Base-by-base conservation (phyloP, 2,113 vertebrate genomes). In the Microcebus tavaratra region DNA sequence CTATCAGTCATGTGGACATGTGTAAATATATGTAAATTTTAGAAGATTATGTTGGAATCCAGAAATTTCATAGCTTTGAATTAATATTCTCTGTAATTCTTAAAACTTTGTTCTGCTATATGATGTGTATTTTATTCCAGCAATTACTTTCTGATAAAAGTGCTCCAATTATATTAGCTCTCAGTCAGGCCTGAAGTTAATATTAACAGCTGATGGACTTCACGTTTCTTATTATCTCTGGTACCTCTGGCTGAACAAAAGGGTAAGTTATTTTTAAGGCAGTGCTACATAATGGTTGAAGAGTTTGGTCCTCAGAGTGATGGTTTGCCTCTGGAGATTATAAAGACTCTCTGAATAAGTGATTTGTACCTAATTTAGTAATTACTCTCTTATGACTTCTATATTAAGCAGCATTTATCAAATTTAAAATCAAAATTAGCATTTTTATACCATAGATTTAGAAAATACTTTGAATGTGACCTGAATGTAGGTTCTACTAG, bases 21-120 rank as follows among this genome's bases (percentile, higher is more conserved):
- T 8, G 34, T 25, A 87, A 84, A 80, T 55, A 45, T 20, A 67
- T 15, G 20, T 50, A 61, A 42, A 72, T 55, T 93, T 94, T 81
- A 48, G 73, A 95, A 87, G n/a, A 50, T 42, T 81, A 84, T 65
- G 10, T 68, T 83, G 50, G 31, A 93, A 94, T 65, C 73, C 36
- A 83, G 2, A 95, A 95, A 34, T 63, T 45, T 85, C 21, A 48
- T 59, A 21, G 2, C 61, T 96, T 94, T 87, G 17, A 90, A 76
- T 97, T 88, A 73, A 90, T 61, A 36, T 36, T 75, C 75, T 96
- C 65, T 92, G 18, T 55, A 76, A 92, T 85, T 95, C 42, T 88
- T 93, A n/a, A 92, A 82, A 82, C 59, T 90, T 85, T 36, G 48
- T 45, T 96, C 50, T 75, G 11, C 42, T 80, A 15, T 57, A 3